A percentile compares a stretch with the other conserved stretches of the same genome.
These are phyloP conservation scores for Ecliptopera silaceata DNA, from an alignment of 2,888 invertebrate species.

Conservation along the genomic window DNA sequence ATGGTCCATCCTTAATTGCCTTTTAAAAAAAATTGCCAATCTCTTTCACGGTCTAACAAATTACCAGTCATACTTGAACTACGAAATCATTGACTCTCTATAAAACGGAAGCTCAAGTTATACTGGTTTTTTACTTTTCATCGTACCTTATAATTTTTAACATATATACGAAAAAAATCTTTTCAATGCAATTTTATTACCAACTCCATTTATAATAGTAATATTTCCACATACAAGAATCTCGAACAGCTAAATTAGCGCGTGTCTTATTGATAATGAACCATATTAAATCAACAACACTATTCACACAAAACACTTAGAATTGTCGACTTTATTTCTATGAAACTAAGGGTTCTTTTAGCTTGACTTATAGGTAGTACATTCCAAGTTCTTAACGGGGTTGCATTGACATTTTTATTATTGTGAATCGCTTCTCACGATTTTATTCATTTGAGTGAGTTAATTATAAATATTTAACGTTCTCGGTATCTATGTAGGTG, in stretches of 20 bases:
- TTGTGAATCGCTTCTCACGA: slow-evolving; percentile 72
- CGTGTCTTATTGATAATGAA: slow-evolving; percentile 72
- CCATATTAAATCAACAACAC: slow-evolving; percentile 58
- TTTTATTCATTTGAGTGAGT: slow-evolving; percentile 32
- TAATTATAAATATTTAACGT: slow-evolving; percentile 36
- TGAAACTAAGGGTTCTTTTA: slow-evolving; percentile 3
- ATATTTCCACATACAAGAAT: slow-evolving; percentile 28
- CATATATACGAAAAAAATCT: too few relatives aligned
- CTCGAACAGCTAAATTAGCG: slow-evolving; percentile 65
- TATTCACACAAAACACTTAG: slow-evolving; percentile 29
- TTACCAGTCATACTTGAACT: too few relatives aligned
- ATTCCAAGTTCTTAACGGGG: slow-evolving; percentile 48
- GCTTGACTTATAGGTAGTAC: neutral
- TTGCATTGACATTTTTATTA: slow-evolving; percentile 70
- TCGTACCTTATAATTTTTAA: too few relatives aligned
- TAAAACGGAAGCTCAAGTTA: too few relatives aligned
- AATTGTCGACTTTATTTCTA: slow-evolving; percentile 41
- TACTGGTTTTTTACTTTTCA: too few relatives aligned
- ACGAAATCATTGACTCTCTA: too few relatives aligned
- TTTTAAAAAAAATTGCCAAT: too few relatives aligned
- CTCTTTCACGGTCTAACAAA: too few relatives aligned
- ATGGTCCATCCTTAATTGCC: too few relatives aligned
- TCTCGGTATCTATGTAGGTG: slow-evolving; percentile 9
- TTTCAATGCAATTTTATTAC: slow-evolving; percentile 15
- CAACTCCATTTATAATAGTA: slow-evolving; percentile 6